Evolutionary conservation across 2,113 vertebrate genomes (phyloP), one percentile per base, ranked within the genome.

Genomic region (Puffinus mauretanicus): DNA sequence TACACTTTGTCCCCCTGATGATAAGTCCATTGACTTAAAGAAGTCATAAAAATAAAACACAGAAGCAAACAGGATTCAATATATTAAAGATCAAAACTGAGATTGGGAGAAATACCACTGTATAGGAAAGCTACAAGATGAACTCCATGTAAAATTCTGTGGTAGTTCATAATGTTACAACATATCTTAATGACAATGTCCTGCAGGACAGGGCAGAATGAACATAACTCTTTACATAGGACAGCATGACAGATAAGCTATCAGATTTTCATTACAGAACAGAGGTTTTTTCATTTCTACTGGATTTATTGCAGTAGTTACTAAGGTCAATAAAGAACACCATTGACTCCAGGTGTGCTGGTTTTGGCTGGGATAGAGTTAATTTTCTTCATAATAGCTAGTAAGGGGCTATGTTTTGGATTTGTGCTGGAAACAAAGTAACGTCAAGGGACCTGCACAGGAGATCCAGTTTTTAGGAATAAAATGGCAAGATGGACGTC

Each of bases 281-380:
- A 85, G 54, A 73, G 38, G 0, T 36, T 84, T 76, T 84, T 92
- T 93, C 40, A 67, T 93, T 89, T 85, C 40, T 83, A 47, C 47
- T 71, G 79, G 71, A 94, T 95, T 88, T 94, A 95, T 92, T 95
- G 38, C 40, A 82, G 78, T 57, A 57, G 73, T 84, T 96, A 89
- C 88, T 94, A 89, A 85, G 82, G 79, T 92, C 54, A 94, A 89
- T 92, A 92, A 94, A 94, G 49, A 75, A 84, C n/a, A 73, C 38
- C 21, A 36, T n/a, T 4, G 14, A 86, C 73, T 82, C 30, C 32
- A 82, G 61, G 70, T 24, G 49, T 49, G 49, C 22, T 49, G 49
- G 49, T 24, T 24, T 49, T 49, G 49, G 49, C 11, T 24, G 49
- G 7, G 47, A 22, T 24, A 49, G 47, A 22, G 47, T 49, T 49